These are phyloP conservation scores for Sebastes dallii DNA, from an alignment of 2,797 vertebrate species.

Conservation along the genomic window DNA sequence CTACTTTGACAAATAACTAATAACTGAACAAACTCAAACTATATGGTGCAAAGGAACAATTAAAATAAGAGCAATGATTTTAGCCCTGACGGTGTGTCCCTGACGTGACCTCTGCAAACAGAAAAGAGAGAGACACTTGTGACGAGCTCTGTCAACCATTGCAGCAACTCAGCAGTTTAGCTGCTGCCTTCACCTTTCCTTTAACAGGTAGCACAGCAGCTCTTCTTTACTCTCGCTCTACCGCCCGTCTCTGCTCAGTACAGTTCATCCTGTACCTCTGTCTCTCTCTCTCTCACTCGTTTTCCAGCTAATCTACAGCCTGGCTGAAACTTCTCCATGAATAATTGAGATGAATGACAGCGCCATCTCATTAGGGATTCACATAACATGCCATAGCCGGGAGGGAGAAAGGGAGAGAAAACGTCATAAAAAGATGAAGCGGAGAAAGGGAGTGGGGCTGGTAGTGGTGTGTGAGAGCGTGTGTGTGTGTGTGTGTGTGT, in stretches of 20 bases:
- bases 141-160: conserved; percentile 33
- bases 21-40: background rate
- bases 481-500: background rate
- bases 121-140: conserved; percentile 4
- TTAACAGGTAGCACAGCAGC: conserved; percentile 17
- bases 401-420: conserved; percentile 36
- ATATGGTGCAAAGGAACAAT: background rate
- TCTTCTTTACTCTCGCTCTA: conserved; percentile 3
- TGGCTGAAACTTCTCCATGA: conserved; percentile 64
- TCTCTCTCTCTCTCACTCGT: background rate
- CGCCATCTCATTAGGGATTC: conserved; percentile 65
- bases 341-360: conserved; percentile 78
- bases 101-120: conserved; percentile 26
- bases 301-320: conserved; percentile 61
- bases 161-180: conserved; percentile 64
- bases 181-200: conserved; percentile 39
- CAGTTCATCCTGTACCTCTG: conserved; percentile 4
- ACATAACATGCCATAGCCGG: conserved; percentile 49
- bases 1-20: background rate
- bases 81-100: background rate
- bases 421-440: conserved; percentile 58
- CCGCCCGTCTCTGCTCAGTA: background rate
- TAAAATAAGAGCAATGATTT: background rate
- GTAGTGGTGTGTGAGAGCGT: background rate
- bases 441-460: background rate